Evolutionary conservation across 2,113 vertebrate species (phyloP).

Genomic region (Poeciliopsis prolifica): DNA sequence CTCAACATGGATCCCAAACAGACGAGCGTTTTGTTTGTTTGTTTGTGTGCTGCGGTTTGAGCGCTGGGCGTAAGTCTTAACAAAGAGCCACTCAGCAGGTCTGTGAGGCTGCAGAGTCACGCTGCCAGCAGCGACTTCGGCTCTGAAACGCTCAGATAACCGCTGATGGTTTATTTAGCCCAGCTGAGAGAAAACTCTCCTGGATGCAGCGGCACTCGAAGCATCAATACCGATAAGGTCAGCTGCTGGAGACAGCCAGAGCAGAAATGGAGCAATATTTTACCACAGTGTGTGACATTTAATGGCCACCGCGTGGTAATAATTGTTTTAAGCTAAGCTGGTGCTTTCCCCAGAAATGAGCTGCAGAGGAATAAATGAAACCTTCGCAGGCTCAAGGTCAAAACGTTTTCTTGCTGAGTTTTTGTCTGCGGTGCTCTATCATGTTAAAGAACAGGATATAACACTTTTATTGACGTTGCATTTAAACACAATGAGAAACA

Average conservation of each 20-base stretch:
- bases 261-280: conserved; percentile 19
- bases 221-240: conserved; percentile 21
- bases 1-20: conserved; percentile 9
- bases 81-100: conserved; percentile 43
- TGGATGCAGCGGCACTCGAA: conserved; percentile 1
- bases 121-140: conserved; percentile 11
- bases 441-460: background rate
- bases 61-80: conserved; percentile 10
- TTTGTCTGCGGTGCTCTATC: background rate
- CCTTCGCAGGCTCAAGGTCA: conserved; percentile 4
- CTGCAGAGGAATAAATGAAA: conserved; percentile 1
- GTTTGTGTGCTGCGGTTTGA: conserved; percentile 15
- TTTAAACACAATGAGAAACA: background rate
- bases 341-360: background rate
- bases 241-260: background rate
- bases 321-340: background rate
- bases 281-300: conserved; percentile 8
- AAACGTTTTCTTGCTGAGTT: background rate
- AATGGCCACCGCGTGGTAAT: conserved; percentile 8
- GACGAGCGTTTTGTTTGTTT: conserved; percentile 3
- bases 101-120: conserved; percentile 40
- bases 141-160: conserved; percentile 31
- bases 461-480: background rate
- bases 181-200: conserved; percentile 19
- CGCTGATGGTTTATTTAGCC: conserved; percentile 15